Conservation (phyloP, 35 echinoderm and acorn worm species). For the Patiria miniata region DNA sequence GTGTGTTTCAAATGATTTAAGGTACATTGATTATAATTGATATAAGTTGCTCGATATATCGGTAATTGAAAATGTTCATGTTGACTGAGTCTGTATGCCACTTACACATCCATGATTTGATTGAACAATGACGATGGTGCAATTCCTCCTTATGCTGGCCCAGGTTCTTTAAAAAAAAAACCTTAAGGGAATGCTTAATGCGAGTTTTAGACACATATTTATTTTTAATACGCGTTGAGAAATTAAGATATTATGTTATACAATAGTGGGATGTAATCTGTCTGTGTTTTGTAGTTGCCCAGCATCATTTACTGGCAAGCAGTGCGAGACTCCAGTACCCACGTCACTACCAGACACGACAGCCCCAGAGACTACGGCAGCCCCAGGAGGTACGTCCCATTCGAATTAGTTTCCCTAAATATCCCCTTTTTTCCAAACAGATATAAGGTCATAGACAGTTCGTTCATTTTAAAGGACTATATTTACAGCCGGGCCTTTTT, state of each 20-base stretch:
- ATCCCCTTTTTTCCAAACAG: too few species aligned
- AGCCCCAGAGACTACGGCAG: too few species aligned
- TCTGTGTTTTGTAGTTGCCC: not conserved
- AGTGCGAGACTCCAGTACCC: not conserved
- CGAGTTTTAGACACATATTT: not conserved
- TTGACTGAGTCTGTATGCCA: too few species aligned
- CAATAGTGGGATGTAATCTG: not conserved
- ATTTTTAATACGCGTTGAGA: not conserved
- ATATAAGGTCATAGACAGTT: too few species aligned
- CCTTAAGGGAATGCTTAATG: not conserved
- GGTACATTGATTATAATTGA: too few species aligned
- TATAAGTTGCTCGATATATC: too few species aligned
- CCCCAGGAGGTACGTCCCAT: too few species aligned
- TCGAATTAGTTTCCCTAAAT: too few species aligned
- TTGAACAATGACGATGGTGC: not conserved
- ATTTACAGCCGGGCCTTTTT: too few species aligned
- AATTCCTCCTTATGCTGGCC: not conserved
- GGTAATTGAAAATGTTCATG: too few species aligned
- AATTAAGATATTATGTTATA: not conserved
- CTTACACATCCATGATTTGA: not conserved
- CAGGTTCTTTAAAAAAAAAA: not conserved
- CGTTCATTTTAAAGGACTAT: too few species aligned
- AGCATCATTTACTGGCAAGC: not conserved
- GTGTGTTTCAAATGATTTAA: too few species aligned
- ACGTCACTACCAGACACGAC: not conserved